Base-by-base conservation (phyloP, 2,113 vertebrate genomes). In the Scomber scombrus region DNA sequence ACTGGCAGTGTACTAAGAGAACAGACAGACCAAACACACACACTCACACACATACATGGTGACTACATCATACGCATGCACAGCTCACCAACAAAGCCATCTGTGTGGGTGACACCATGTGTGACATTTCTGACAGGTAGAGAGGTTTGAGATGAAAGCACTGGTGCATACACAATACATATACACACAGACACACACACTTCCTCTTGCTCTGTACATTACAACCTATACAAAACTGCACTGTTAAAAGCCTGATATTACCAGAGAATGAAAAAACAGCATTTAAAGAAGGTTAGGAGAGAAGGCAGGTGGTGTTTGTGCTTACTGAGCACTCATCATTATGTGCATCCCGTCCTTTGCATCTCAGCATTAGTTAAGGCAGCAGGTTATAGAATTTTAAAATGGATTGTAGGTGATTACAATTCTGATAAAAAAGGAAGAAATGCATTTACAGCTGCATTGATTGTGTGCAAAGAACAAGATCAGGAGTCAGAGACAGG, bases 111-210 rank as follows among this genome's bases (percentile, higher is more conserved):
- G 55, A 78, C 56, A 46, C 47, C 61, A 80, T 66, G 66, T 79
- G 87, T 88, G 81, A 86, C 74, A 86, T 65, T 87, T 78, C 75
- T 85, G 82, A 88, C 88, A 91, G 79, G 79, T 80, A 72, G 23
- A 61, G 55, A 54, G 56, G 66, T 68, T 57, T 67, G 66, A 80
- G 66, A 85, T 65, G 68, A 85, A 56, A 80, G 67, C 65, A 13
- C 14, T 51, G 55, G 7, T 69, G 43, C 75, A 72, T 7, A 57
- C 60, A 67, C 34, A 26, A 29, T 57, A 19, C n/a, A 62, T n/a
- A 57, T 57, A 65, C 21, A 77, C 58, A 40, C 12, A 31, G 46
- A 47, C 57, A 70, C 47, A 54, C 57, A 73, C 0, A 62, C 45
- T 14, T 50, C 15, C 31, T 66, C 45, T 49, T 46, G 68, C 56